Conservation (phyloP, 2,888 invertebrate species). For the Aphelenchoides bicaudatus region DNA sequence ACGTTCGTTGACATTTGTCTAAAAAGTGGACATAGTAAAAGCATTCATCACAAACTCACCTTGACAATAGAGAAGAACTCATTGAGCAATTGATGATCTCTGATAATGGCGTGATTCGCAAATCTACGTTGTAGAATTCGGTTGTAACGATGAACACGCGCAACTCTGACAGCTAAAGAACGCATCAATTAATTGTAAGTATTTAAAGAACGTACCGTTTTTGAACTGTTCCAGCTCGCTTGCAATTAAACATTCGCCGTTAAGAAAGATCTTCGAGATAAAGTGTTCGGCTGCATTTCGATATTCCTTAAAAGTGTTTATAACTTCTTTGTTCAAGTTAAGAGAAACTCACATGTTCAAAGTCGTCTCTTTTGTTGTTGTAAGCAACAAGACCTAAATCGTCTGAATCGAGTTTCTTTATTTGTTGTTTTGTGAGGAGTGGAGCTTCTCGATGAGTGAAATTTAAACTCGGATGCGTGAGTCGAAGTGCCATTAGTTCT, state of each 20-base stretch:
- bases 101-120: slow-evolving; percentile 31
- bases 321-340: not conserved
- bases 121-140: slow-evolving; percentile 26
- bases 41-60: slow-evolving; percentile 18
- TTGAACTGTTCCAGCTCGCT: slow-evolving; percentile 25
- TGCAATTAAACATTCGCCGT: slow-evolving; percentile 12
- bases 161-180: slow-evolving; percentile 31
- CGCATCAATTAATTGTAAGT: not conserved
- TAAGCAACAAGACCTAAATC: slow-evolving; percentile 34
- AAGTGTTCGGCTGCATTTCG: slow-evolving; percentile 43
- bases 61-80: slow-evolving; percentile 44
- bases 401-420: slow-evolving; percentile 28
- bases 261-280: slow-evolving; percentile 37
- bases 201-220: slow-evolving; percentile 27
- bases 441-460: slow-evolving; percentile 16
- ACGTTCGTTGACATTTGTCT: slow-evolving; percentile 31
- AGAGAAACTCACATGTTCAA: slow-evolving; percentile 29
- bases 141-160: slow-evolving; percentile 32
- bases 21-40: slow-evolving; percentile 23
- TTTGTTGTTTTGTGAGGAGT: slow-evolving; percentile 14
- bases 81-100: slow-evolving; percentile 43
- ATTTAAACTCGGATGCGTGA: slow-evolving; percentile 20
- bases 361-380: slow-evolving; percentile 33
- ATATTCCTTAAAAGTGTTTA: slow-evolving; percentile 34
- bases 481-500: slow-evolving; percentile 10